phyloP scores from a whole-genome alignment of 53 echinoderm and acorn worm species.

The Holothuria leucospilota region DNA sequence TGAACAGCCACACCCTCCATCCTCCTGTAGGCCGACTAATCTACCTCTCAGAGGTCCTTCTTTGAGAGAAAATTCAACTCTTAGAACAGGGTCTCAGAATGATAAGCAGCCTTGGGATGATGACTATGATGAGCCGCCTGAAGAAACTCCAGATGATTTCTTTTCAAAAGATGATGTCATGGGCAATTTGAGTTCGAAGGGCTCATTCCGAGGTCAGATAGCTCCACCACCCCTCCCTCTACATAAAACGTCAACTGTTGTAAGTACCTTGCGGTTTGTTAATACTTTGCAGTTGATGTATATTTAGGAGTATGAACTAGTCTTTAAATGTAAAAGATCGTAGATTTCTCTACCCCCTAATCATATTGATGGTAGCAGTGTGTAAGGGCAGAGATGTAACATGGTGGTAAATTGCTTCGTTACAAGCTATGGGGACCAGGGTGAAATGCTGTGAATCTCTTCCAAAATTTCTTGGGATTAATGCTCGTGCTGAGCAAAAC shows the following conservation, averaged over 20 bases:
- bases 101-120: slow-evolving; percentile 56
- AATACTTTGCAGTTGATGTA: no score
- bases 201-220: neutral
- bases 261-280: slow-evolving; percentile 24
- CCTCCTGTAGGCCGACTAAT: neutral
- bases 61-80: neutral
- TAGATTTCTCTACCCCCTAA: no score
- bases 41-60: neutral
- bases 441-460: no score
- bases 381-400: no score
- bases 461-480: no score
- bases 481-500: no score
- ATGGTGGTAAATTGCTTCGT: no score
- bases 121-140: slow-evolving; percentile 92
- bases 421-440: no score
- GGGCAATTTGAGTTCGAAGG: neutral
- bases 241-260: slow-evolving; percentile 83
- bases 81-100: neutral
- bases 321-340: no score
- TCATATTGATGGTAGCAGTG: no score
- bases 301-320: no score
- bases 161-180: slow-evolving; percentile 48
- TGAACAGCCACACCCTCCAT: neutral
- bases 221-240: slow-evolving; percentile 75
- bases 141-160: slow-evolving; percentile 72